These are phyloP conservation scores for Acrocyrtus sp. DNA, from an alignment of 2,888 invertebrate genomes.

Conservation along the genomic window DNA sequence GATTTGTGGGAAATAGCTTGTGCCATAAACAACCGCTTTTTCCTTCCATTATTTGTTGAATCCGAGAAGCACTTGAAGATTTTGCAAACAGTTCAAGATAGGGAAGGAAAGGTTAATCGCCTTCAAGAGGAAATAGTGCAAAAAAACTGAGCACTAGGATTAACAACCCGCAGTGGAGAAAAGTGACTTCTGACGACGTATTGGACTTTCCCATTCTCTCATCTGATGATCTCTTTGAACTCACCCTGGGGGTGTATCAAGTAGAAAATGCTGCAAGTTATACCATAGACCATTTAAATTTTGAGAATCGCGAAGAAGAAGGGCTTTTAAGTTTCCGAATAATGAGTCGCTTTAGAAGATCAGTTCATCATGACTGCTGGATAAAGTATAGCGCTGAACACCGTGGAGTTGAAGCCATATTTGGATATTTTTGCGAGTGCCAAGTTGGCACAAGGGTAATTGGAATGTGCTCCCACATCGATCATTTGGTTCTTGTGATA, in stretches of 20 bases:
- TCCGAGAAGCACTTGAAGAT: background rate
- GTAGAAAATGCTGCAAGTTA: constrained; percentile 3
- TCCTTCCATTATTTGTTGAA: constrained; percentile 7
- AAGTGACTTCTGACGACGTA: background rate
- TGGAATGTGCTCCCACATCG: too few relatives aligned
- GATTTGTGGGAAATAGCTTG: constrained; percentile 12
- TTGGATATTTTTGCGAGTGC: too few relatives aligned
- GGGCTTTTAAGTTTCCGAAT: too few relatives aligned
- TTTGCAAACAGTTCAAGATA: background rate
- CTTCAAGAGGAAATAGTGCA: background rate
- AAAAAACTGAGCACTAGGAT: background rate
- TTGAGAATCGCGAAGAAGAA: too few relatives aligned
- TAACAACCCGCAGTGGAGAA: background rate
- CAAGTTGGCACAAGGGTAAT: too few relatives aligned
- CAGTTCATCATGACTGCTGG: too few relatives aligned
- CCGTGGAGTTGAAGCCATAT: too few relatives aligned
- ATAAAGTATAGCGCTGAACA: too few relatives aligned
- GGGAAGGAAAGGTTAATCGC: background rate
- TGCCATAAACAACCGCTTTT: constrained; percentile 18
- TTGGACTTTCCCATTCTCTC: constrained; percentile 18
- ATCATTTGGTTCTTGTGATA: too few relatives aligned
- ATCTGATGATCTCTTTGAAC: background rate
- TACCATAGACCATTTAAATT: constrained; percentile 10
- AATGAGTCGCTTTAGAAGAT: too few relatives aligned
- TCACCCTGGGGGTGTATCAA: constrained; percentile 21